Evolutionary conservation across 1,140 invertebrate species (phyloP).

Genomic region (Nasonia vitripennis): DNA sequence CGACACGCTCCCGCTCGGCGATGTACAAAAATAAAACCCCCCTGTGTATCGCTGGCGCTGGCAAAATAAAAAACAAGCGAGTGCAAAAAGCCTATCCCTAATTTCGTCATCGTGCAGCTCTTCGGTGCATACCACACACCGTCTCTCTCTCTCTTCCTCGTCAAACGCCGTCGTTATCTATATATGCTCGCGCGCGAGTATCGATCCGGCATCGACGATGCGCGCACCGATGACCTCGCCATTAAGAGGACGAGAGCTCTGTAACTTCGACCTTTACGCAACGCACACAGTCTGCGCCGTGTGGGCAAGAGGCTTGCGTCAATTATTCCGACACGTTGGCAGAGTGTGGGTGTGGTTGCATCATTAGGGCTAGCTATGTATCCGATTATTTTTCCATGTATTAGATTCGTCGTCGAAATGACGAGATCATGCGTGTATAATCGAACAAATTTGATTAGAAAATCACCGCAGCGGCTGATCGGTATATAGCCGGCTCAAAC

Average conservation of each 20-base stretch:
- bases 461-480: too few species aligned
- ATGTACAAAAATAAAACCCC: slow-evolving; percentile 10
- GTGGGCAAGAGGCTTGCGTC: too few species aligned
- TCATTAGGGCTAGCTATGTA: too few species aligned
- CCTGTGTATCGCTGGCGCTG: neutral
- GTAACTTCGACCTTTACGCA: neutral
- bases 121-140: neutral
- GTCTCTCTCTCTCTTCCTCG: neutral
- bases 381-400: too few species aligned
- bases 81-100: neutral
- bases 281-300: too few species aligned
- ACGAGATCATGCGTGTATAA: too few species aligned
- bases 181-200: neutral
- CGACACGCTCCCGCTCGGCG: neutral
- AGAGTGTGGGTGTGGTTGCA: too few species aligned
- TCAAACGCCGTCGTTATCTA: neutral
- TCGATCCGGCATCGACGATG: slow-evolving; percentile 1
- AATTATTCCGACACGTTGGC: too few species aligned
- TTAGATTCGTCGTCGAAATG: too few species aligned
- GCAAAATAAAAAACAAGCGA: neutral
- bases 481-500: neutral
- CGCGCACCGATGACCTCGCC: slow-evolving; percentile 19
- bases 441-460: too few species aligned
- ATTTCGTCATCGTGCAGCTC: neutral
- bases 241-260: slow-evolving; percentile 15